These are phyloP conservation scores for Catamblyrhynchus diadema DNA, from an alignment of 2,797 vertebrate species.

Conservation along the genomic window DNA sequence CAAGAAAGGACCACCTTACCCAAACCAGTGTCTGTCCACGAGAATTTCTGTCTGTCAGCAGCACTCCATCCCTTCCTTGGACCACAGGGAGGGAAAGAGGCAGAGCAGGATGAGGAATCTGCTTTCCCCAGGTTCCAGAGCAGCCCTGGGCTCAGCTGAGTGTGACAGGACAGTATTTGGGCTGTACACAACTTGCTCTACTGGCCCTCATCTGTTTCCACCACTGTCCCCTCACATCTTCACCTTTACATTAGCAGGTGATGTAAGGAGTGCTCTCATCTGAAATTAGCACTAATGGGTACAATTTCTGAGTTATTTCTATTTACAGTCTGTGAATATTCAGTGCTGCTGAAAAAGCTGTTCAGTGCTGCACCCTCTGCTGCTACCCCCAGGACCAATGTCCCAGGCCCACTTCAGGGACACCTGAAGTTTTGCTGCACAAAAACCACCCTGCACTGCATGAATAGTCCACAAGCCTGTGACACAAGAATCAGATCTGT, in stretches of 20 bases:
- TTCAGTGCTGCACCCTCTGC: background rate
- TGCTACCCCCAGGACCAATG: background rate
- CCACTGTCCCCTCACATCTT: background rate
- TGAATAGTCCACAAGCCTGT: background rate
- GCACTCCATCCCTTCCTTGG: background rate
- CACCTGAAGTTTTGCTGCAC: background rate
- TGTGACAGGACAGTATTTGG: fast-evolving
- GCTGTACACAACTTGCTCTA: background rate
- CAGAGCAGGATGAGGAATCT: background rate
- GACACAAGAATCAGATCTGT: background rate
- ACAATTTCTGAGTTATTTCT: background rate
- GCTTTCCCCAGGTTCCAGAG: background rate
- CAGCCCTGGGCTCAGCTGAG: background rate
- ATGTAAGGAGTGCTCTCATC: background rate
- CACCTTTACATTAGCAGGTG: background rate
- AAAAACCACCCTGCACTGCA: background rate
- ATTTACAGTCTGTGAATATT: background rate
- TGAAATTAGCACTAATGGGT: background rate
- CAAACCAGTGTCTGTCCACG: background rate
- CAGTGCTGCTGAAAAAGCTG: background rate
- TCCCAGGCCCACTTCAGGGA: background rate
- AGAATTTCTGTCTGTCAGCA: background rate
- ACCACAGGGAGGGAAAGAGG: background rate
- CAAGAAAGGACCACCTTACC: background rate
- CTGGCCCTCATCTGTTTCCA: background rate